Conservation (phyloP, 2,797 vertebrate genomes). For the Antennarius maculatus region DNA sequence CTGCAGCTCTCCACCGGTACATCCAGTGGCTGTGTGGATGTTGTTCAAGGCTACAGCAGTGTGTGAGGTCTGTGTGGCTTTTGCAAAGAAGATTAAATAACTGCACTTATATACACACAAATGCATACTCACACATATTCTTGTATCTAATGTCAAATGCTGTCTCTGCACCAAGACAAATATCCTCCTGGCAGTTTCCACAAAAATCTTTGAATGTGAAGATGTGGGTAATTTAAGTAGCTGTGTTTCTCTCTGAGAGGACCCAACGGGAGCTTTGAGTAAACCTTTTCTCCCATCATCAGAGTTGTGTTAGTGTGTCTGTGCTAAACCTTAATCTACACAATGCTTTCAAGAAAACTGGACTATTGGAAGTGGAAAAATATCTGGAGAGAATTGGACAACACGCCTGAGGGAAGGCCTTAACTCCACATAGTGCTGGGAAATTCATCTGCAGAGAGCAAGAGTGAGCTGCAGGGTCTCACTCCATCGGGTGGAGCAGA, state of each 20-base stretch:
- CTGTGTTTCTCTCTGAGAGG: constrained; percentile 43
- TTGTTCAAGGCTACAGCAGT: constrained; percentile 52
- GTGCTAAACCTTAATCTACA: constrained; percentile 17
- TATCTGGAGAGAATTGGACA: constrained; percentile 18
- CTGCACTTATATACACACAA: constrained; percentile 22
- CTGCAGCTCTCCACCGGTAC: constrained; percentile 20
- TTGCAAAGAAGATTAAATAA: constrained; percentile 57
- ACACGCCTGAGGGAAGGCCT: constrained; percentile 22
- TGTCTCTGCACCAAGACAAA: constrained; percentile 69
- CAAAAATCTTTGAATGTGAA: constrained; percentile 64
- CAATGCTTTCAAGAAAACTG: constrained; percentile 27
- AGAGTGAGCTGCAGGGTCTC: constrained; percentile 33
- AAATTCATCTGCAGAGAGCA: constrained; percentile 38
- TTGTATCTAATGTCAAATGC: constrained; percentile 59
- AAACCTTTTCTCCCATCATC: constrained; percentile 37
- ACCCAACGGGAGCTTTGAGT: constrained; percentile 37
- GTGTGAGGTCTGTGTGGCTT: constrained; percentile 72
- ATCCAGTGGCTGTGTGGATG: constrained; percentile 24
- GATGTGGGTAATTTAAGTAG: constrained; percentile 55
- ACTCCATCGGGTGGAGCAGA: constrained; percentile 32
- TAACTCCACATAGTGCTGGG: constrained; percentile 15
- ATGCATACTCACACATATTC: constrained; percentile 43
- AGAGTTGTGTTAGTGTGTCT: constrained; percentile 33
- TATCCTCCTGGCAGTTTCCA: constrained; percentile 62
- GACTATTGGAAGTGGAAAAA: constrained; percentile 7